These are phyloP conservation scores for Bungarus multicinctus DNA, from an alignment of 2,113 vertebrate species.

Conservation along the genomic window DNA sequence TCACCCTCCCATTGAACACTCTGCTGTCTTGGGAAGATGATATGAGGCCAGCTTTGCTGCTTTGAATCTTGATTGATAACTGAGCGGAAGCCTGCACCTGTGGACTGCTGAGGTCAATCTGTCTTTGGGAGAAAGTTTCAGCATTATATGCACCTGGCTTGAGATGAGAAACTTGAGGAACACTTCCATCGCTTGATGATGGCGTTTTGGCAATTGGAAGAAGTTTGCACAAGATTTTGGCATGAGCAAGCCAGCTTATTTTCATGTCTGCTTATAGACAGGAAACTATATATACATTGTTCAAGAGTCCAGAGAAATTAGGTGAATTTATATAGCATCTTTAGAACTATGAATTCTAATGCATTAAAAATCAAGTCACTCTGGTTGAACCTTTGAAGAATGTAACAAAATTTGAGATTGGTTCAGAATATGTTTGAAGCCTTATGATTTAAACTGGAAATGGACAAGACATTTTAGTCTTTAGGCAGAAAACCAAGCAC, in stretches of 20 bases:
- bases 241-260: conserved; percentile 19
- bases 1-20: not conserved
- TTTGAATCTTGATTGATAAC: conserved; percentile 52
- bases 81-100: conserved; percentile 52
- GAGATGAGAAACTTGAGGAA: conserved; percentile 50
- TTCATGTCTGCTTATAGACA: conserved; percentile 16
- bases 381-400: not conserved
- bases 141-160: conserved; percentile 51
- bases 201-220: conserved; percentile 44
- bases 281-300: conserved; percentile 11
- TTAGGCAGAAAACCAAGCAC: not conserved
- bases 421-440: not conserved
- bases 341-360: not conserved
- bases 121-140: conserved; percentile 55
- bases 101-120: conserved; percentile 46
- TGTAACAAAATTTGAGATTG: not conserved
- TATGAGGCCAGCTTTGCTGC: not conserved
- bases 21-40: not conserved
- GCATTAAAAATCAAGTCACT: not conserved
- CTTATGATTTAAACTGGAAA: not conserved
- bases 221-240: conserved; percentile 15
- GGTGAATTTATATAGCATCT: not conserved
- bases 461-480: not conserved
- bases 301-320: not conserved
- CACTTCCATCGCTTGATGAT: conserved; percentile 33